These are phyloP conservation scores for Ceriagrion tenellum DNA, from an alignment of 2,888 invertebrate genomes.

Conservation along the genomic window DNA sequence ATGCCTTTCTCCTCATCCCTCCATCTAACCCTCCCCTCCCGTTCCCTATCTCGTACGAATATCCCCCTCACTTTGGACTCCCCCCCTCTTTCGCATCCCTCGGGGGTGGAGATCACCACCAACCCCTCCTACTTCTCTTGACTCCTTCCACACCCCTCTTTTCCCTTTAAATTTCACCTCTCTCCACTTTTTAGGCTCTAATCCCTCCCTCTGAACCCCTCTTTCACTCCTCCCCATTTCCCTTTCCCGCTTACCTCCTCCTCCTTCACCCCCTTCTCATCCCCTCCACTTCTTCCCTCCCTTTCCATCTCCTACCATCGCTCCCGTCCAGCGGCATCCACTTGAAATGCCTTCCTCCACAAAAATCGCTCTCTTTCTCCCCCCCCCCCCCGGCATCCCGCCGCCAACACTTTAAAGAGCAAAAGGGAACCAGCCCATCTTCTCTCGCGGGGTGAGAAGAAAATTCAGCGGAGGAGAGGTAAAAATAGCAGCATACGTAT, in stretches of 20 bases:
- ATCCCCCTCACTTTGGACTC: background rate
- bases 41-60: background rate
- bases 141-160: background rate
- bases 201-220: background rate
- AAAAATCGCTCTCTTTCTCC: background rate
- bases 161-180: background rate
- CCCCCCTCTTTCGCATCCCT: background rate
- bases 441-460: background rate
- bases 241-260: background rate
- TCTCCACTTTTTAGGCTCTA: background rate
- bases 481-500: too few species aligned
- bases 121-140: background rate
- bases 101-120: background rate
- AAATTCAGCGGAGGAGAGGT: background rate
- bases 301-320: background rate
- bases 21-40: background rate
- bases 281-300: background rate
- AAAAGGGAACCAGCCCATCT: background rate
- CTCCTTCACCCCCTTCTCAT: background rate
- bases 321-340: background rate
- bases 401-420: background rate
- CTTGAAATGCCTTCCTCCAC: constrained; percentile 7
- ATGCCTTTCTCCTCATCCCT: background rate
- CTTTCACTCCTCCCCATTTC: background rate
- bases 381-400: background rate